phyloP scores from a whole-genome alignment of 1,140 invertebrate genomes.

The Drosophila murphyi region DNA sequence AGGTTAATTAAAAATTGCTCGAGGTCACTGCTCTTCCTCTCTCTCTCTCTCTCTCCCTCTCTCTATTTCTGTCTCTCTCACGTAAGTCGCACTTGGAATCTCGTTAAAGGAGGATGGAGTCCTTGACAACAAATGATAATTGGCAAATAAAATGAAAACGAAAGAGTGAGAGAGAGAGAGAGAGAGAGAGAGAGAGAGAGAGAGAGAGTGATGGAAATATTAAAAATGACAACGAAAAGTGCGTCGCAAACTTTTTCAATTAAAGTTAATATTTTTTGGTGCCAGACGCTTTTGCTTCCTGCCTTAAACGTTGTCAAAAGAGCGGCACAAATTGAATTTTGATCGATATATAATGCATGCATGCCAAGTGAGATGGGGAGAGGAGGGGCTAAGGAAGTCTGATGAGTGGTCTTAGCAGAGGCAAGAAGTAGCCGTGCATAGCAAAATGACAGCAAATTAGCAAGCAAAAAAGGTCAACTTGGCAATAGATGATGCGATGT shows the following conservation, averaged over 20 bases:
- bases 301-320: constrained; percentile 70
- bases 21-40: constrained; percentile 44
- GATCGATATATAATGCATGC: constrained; percentile 79
- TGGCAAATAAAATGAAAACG: constrained; percentile 10
- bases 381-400: not conserved
- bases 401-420: constrained; percentile 52
- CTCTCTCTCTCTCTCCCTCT: not conserved
- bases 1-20: constrained; percentile 80
- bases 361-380: not conserved
- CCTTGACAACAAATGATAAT: constrained; percentile 22
- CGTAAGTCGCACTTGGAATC: constrained; percentile 52
- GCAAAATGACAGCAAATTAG: too few species aligned
- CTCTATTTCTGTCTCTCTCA: constrained; percentile 4
- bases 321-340: constrained; percentile 81
- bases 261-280: constrained; percentile 71
- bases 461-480: too few species aligned
- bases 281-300: constrained; percentile 18
- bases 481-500: too few species aligned
- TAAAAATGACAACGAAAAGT: constrained; percentile 59
- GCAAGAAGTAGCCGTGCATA: constrained; percentile 29
- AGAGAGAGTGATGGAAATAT: constrained; percentile 27
- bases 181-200: too few species aligned
- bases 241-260: constrained; percentile 80
- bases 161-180: not conserved
- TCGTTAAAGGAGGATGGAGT: not conserved